Conservation (phyloP, 2,888 invertebrate species). For the Microctonus aethiopoides region DNA sequence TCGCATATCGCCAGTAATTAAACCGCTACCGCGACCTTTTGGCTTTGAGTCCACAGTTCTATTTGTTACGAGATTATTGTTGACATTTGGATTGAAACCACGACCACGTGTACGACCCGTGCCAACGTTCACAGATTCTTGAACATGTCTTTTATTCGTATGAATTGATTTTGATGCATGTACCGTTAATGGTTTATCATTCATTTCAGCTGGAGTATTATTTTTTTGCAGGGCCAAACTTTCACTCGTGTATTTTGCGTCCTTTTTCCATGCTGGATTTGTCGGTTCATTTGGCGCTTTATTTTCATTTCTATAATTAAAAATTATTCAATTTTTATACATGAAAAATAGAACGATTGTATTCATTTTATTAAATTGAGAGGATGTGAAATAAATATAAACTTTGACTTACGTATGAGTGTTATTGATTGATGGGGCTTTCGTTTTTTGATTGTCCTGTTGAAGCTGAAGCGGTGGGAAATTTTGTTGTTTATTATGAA, state of each 20-base stretch:
- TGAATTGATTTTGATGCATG: constrained; percentile 46
- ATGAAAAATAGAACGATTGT: neutral
- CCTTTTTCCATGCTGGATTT: constrained; percentile 61
- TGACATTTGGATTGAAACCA: constrained; percentile 59
- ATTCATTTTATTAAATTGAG: neutral
- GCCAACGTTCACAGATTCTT: constrained; percentile 56
- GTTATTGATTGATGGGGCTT: constrained; percentile 42
- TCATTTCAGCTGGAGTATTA: constrained; percentile 47
- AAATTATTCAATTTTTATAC: constrained; percentile 6
- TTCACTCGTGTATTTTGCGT: constrained; percentile 49
- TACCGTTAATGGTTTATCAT: constrained; percentile 46
- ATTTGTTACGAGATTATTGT: constrained; percentile 58
- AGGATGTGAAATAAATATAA: neutral
- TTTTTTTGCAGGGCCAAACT: constrained; percentile 56
- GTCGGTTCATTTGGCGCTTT: constrained; percentile 58
- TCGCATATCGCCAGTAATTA: constrained; percentile 52
- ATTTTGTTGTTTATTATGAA: constrained; percentile 56
- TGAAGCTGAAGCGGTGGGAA: constrained; percentile 62
- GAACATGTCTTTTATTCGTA: constrained; percentile 55
- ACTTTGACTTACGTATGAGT: constrained; percentile 48
- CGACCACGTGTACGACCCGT: constrained; percentile 60
- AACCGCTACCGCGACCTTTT: constrained; percentile 58
- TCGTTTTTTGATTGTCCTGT: constrained; percentile 55
- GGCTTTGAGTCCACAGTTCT: constrained; percentile 57
- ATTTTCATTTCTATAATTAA: constrained; percentile 56